Conservation (phyloP, 2,888 invertebrate genomes). For the Heteromyza rotundicornis region DNA sequence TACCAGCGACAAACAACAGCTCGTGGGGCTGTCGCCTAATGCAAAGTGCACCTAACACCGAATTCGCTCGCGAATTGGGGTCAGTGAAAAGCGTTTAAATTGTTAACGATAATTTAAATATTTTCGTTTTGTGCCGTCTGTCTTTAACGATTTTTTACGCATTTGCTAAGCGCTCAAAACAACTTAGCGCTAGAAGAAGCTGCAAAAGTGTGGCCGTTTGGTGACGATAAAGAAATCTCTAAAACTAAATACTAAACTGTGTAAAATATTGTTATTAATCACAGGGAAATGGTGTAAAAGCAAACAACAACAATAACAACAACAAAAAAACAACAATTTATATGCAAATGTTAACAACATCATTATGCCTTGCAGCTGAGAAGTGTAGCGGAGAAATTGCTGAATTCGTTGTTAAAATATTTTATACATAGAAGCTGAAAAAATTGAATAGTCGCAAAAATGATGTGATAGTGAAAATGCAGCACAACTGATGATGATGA, state of each 20-base stretch:
- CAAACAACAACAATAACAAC: constrained; percentile 13
- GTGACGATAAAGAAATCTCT: constrained; percentile 9
- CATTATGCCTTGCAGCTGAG: not conserved
- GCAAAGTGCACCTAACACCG: too few species aligned
- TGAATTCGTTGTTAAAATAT: not conserved
- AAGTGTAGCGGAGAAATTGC: not conserved
- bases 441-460: not conserved
- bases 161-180: constrained; percentile 14
- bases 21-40: too few species aligned
- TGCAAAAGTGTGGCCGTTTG: constrained; percentile 17
- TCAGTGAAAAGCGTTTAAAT: constrained; percentile 62
- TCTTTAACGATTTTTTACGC: constrained; percentile 21
- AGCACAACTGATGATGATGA: not conserved
- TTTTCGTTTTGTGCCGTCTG: constrained; percentile 17
- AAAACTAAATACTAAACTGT: constrained; percentile 1
- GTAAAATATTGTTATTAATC: not conserved
- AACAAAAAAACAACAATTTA: constrained; percentile 17
- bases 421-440: not conserved
- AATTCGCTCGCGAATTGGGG: constrained; percentile 46
- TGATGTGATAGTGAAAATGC: constrained; percentile 9
- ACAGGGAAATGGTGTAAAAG: too few species aligned
- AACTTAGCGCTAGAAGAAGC: constrained; percentile 11
- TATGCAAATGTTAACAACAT: constrained; percentile 19
- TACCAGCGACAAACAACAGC: too few species aligned
- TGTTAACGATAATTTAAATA: too few species aligned